Evolutionary conservation across 2,888 invertebrate genomes (phyloP).

Genomic region (Cosmopolites sordidus): DNA sequence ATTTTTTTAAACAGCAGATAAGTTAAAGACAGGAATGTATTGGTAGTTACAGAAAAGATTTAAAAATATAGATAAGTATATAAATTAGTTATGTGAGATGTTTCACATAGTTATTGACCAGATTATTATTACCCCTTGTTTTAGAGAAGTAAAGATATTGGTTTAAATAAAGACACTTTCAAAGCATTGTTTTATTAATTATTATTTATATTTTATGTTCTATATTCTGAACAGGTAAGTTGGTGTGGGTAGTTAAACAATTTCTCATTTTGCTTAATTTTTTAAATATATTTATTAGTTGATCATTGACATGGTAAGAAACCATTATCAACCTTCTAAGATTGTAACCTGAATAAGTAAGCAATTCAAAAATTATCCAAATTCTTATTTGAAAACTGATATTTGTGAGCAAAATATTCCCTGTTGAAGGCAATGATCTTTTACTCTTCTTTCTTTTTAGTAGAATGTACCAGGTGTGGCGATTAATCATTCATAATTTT

Average conservation of each 20-base stretch:
- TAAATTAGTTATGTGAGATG: not conserved
- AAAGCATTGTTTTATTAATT: not conserved
- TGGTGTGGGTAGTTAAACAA: not conserved
- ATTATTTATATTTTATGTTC: not conserved
- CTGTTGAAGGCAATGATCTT: too few species aligned
- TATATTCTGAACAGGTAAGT: not conserved
- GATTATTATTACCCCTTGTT: slow-evolving; percentile 1
- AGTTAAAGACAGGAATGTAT: not conserved
- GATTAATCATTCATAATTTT: too few species aligned
- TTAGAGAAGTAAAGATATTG: not conserved
- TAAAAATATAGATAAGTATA: not conserved
- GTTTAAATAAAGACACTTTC: not conserved
- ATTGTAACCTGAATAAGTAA: too few species aligned
- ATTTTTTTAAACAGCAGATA: not conserved
- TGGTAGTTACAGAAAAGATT: not conserved
- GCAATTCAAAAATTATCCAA: too few species aligned
- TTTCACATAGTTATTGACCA: not conserved
- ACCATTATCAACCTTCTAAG: too few species aligned
- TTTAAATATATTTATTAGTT: too few species aligned
- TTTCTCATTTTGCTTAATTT: too few species aligned
- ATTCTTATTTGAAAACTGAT: too few species aligned
- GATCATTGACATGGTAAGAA: too few species aligned
- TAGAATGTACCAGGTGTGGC: too few species aligned
- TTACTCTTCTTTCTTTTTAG: too few species aligned
- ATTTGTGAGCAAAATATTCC: too few species aligned